Base-by-base conservation (phyloP, 2,113 vertebrate genomes). In the Pelecanoides urinatrix region DNA sequence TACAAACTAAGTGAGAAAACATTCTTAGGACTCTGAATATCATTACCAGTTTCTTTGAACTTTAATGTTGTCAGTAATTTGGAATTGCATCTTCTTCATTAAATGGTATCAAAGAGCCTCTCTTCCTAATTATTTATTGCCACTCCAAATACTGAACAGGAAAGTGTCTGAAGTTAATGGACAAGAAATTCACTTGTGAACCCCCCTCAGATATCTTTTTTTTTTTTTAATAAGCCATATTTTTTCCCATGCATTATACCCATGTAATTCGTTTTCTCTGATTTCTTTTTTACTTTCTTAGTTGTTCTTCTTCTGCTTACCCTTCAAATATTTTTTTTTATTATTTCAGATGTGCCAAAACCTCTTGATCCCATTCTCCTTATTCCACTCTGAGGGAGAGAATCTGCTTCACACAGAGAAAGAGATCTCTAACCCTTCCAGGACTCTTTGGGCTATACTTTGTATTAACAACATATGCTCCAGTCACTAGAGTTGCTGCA, bases 1-100 rank as follows among this genome's bases (percentile, higher is more conserved):
- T 94, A 53, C 67, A 94, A 87, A 70, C 53, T 95, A 96, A 96
- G 71, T 88, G 78, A 92, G 88, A 97, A 97, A 92, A 45, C 36
- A 92, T 94, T 95, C 83, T 77, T 71, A 63, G 44, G 77, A 75
- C 75, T 95, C 44, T 90, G 38, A 49, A 56, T 68, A 4, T 77
- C 3, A 4, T 85, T 85, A 71, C 30, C 73, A 40, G 45, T 92
- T 82, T 71, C 50, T 30, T 81, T 85, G 53, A 53, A 94, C 40
- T 96, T 96, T 71, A 82, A 34, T 73, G n/a, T 23, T 47, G 42
- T 92, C 80, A 63, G 50, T 79, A 92, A 65, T 95, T 83, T 42
- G 9, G 73, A 92, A 83, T 13, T 13, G 32, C 45, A 30, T 80
- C 47, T 81, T 90, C 89, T 84, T 84, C 53, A 72, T 49, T 7